phyloP scores from a whole-genome alignment of 2,888 invertebrate species.

The Julus scandinavius region DNA sequence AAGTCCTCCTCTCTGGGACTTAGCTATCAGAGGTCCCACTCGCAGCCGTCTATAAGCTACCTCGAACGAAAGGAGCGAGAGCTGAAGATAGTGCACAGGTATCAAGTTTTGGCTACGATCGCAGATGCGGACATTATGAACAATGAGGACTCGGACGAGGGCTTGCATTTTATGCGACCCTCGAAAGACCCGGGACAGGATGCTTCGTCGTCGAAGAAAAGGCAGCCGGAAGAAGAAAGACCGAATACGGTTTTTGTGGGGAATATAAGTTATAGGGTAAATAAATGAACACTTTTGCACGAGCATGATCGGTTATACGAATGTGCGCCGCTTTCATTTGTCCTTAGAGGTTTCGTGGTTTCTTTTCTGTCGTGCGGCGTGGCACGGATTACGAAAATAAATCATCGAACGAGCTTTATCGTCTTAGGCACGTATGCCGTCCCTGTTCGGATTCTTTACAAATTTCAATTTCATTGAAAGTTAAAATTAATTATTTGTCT shows the following conservation, averaged over 20 bases:
- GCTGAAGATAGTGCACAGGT: background rate
- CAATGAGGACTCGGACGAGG: background rate
- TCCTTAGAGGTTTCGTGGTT: too few species aligned
- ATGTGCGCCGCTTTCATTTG: too few species aligned
- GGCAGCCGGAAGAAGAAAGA: background rate
- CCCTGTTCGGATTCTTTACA: too few species aligned
- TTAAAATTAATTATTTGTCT: too few species aligned
- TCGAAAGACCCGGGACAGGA: background rate
- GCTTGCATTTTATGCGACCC: background rate
- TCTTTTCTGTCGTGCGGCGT: too few species aligned
- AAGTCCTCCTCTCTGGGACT: background rate
- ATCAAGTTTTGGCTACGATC: background rate
- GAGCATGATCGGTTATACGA: background rate
- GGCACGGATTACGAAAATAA: too few species aligned
- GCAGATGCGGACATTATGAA: background rate
- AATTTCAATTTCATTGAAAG: too few species aligned
- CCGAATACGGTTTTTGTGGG: conserved; percentile 12
- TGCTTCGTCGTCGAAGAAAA: background rate
- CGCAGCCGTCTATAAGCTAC: background rate
- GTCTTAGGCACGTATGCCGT: too few species aligned
- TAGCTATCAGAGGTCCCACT: background rate
- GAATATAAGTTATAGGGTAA: conserved; percentile 46
- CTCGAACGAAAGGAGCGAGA: background rate
- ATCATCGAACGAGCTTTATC: too few species aligned
- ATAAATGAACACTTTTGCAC: background rate